Evolutionary conservation across 2,797 vertebrate species (phyloP).

Genomic region (Discoglossus pictus): DNA sequence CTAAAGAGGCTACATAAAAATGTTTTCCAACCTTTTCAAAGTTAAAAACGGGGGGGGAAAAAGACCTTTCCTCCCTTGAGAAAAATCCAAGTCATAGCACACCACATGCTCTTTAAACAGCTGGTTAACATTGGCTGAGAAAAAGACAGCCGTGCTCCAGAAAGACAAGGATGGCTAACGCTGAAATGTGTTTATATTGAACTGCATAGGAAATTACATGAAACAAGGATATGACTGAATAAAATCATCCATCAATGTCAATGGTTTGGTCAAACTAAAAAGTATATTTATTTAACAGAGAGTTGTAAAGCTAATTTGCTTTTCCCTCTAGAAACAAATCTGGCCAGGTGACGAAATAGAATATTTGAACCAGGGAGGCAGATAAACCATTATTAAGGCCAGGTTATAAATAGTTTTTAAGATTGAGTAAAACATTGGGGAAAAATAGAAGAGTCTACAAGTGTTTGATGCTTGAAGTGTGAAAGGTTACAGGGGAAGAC

Average conservation of each 20-base stretch:
- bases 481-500: too few species aligned
- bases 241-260: constrained; percentile 46
- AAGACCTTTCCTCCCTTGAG: background rate
- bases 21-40: too few species aligned
- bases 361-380: constrained; percentile 10
- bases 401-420: too few species aligned
- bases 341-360: constrained; percentile 12
- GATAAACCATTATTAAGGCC: constrained; percentile 16
- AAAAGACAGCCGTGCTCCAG: constrained; percentile 10
- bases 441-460: too few species aligned
- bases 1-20: too few species aligned
- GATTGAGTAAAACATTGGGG: too few species aligned
- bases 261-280: constrained; percentile 28
- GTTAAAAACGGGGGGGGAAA: too few species aligned
- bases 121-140: constrained; percentile 10
- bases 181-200: constrained; percentile 30
- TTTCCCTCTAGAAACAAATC: constrained; percentile 8
- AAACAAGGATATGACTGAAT: constrained; percentile 36
- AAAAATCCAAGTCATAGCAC: constrained; percentile 17
- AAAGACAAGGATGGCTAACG: constrained; percentile 29
- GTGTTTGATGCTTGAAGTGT: too few species aligned
- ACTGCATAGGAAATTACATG: constrained; percentile 26
- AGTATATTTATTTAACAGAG: constrained; percentile 35
- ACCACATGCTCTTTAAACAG: background rate
- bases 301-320: constrained; percentile 25